These are phyloP conservation scores for Thecocarcelia acutangulata DNA, from an alignment of 2,888 invertebrate genomes.

Conservation along the genomic window DNA sequence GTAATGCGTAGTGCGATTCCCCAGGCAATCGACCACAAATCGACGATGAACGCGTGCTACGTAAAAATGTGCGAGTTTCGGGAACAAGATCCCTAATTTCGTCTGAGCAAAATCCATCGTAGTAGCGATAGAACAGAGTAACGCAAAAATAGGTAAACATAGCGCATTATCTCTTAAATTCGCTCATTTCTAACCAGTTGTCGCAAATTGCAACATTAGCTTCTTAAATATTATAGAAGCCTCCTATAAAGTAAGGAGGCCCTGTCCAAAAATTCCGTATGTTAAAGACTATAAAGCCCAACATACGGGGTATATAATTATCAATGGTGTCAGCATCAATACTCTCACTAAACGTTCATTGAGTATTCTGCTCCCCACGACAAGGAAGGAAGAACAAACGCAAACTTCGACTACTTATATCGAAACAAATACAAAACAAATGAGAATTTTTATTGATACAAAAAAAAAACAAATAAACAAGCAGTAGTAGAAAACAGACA, in stretches of 20 bases:
- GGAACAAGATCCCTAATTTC: no score
- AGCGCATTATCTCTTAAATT: no score
- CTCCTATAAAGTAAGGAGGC: constrained; percentile 87
- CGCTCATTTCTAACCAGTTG: no score
- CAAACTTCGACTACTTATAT: constrained; percentile 50
- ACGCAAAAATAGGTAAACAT: no score
- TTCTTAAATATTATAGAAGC: constrained; percentile 63
- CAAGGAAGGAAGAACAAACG: constrained; percentile 84
- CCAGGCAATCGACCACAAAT: no score
- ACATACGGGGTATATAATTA: constrained; percentile 75
- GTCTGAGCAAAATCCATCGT: no score
- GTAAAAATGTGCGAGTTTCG: no score
- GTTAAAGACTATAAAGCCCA: constrained; percentile 72
- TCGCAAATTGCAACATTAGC: not conserved
- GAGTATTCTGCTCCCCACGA: constrained; percentile 94
- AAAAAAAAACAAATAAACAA: constrained; percentile 24
- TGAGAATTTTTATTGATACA: constrained; percentile 73
- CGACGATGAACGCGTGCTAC: no score
- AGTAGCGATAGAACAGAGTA: no score
- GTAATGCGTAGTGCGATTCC: no score
- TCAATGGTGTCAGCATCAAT: constrained; percentile 90
- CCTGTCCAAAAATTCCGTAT: constrained; percentile 90
- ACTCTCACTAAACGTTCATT: constrained; percentile 92
- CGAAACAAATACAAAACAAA: constrained; percentile 57
- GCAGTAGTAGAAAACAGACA: constrained; percentile 18